phyloP scores from a whole-genome alignment of 2,888 invertebrate genomes.

The Chymomyza fuscimana region DNA sequence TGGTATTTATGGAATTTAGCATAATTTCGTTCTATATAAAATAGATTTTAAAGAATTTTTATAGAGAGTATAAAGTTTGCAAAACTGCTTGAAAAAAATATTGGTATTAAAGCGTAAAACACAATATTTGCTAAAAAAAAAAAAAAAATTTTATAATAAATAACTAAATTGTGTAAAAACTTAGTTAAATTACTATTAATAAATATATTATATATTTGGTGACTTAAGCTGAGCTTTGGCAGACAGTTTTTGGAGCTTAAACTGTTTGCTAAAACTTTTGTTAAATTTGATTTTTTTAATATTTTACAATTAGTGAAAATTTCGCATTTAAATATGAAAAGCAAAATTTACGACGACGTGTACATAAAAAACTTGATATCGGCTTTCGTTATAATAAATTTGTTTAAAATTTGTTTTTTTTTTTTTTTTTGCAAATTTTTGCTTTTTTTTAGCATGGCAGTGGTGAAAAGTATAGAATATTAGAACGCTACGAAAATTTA shows the following conservation, averaged over 20 bases:
- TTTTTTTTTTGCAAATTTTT: not conserved
- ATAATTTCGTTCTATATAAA: conserved; percentile 76
- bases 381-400: conserved; percentile 13
- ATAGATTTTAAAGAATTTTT: conserved; percentile 47
- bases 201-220: conserved; percentile 29
- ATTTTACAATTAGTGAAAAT: conserved; percentile 42
- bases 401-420: not conserved
- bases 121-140: conserved; percentile 39
- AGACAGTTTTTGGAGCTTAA: not conserved
- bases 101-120: conserved; percentile 52
- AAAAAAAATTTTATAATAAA: conserved; percentile 1
- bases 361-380: conserved; percentile 75
- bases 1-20: conserved; percentile 58
- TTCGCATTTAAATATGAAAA: conserved; percentile 31
- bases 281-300: conserved; percentile 30
- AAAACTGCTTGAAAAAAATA: conserved; percentile 59
- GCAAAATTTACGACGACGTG: conserved; percentile 73
- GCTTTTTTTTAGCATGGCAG: conserved; percentile 3
- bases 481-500: conserved; percentile 46
- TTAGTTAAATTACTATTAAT: conserved; percentile 25
- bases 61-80: conserved; percentile 42
- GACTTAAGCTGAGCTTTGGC: conserved; percentile 42
- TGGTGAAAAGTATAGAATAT: conserved; percentile 1
- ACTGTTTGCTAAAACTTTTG: not conserved
- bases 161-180: conserved; percentile 36